Evolutionary conservation across 2,113 vertebrate genomes (phyloP).

Genomic region (Elephas maximus): DNA sequence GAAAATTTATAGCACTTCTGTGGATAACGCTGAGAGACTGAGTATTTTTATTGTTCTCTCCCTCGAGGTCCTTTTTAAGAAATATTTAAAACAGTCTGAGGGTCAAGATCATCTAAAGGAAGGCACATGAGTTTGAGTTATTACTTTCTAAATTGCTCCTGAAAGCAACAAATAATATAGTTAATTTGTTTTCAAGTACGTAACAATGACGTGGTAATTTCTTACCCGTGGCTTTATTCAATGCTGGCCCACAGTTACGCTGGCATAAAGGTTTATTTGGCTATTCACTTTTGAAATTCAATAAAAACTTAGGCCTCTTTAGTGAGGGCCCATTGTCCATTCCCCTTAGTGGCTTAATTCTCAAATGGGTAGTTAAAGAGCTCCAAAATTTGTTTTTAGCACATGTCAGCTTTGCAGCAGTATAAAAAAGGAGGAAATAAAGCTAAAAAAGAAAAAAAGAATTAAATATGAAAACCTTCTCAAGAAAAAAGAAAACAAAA

Average conservation of each 20-base stretch:
- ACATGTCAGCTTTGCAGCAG: slow-evolving; percentile 21
- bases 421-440: neutral
- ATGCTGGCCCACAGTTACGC: neutral
- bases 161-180: neutral
- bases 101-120: slow-evolving; percentile 38
- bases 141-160: slow-evolving; percentile 12
- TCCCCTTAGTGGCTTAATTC: neutral
- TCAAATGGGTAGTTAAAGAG: slow-evolving; percentile 47
- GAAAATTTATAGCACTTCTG: slow-evolving; percentile 44
- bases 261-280: neutral
- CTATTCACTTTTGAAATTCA: neutral
- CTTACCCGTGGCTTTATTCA: neutral
- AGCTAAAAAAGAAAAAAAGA: neutral
- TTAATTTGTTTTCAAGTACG: slow-evolving; percentile 43
- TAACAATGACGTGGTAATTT: neutral
- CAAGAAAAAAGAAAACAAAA: slow-evolving; percentile 35
- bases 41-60: neutral
- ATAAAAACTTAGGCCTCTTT: neutral
- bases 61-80: neutral
- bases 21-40: neutral
- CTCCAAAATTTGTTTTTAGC: slow-evolving; percentile 40
- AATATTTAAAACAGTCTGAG: slow-evolving; percentile 20
- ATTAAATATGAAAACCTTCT: neutral
- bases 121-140: neutral
- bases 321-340: neutral